Evolutionary conservation across 2,113 vertebrate genomes (phyloP).

Genomic region (Mus pahari): DNA sequence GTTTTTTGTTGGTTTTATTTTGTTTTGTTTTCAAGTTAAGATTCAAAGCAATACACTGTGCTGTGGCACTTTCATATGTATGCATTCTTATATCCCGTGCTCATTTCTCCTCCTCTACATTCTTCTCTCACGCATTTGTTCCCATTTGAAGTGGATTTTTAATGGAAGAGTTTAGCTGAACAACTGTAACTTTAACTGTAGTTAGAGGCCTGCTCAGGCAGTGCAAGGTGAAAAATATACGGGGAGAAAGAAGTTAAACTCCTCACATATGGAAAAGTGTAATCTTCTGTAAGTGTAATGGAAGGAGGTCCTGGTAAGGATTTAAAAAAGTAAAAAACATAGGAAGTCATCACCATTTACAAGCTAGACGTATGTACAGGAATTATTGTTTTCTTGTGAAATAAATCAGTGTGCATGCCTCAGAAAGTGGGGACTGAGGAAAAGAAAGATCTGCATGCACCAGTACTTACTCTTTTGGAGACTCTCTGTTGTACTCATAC

Average conservation of each 20-base stretch:
- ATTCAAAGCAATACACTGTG: neutral
- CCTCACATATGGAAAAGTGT: neutral
- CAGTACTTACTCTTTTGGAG: neutral
- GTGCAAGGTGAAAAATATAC: neutral
- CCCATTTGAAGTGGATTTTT: neutral
- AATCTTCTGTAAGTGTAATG: neutral
- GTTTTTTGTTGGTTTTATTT: neutral
- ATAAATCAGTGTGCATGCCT: neutral
- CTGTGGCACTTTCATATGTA: neutral
- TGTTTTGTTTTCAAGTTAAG: neutral
- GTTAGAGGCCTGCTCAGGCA: neutral
- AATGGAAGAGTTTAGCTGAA: neutral
- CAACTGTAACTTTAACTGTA: neutral
- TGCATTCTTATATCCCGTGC: neutral
- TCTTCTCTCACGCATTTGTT: neutral
- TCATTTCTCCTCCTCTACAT: neutral
- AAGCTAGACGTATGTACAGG: neutral
- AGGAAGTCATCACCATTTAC: neutral
- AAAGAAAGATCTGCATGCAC: neutral
- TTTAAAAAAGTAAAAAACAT: constrained; percentile 41
- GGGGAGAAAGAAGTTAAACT: neutral
- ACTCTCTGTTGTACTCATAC: neutral
- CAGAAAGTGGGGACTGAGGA: neutral
- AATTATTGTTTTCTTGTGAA: neutral
- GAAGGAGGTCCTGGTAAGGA: neutral